Base-by-base conservation (phyloP, 2,888 invertebrate genomes). In the Eilema depressum region DNA sequence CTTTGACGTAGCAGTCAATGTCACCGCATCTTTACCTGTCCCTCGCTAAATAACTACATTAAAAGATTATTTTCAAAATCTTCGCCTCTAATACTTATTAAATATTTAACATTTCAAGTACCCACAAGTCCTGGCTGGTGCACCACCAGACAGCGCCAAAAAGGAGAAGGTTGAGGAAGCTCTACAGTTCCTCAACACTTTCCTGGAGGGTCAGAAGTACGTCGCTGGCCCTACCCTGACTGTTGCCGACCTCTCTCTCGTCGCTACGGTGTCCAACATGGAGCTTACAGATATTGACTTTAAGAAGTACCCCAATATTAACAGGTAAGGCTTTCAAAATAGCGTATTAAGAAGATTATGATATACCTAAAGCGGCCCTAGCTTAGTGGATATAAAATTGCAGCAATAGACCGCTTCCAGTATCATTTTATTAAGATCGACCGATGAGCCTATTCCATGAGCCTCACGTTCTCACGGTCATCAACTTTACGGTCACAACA, bases 201-300 rank as follows among this genome's bases (percentile, higher is more conserved):
- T 97, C 93, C 95, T 98, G 41, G 96, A 96, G 62, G 96, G 96
- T 0, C 96, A 97, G 82, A 95, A 96, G 77, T 98, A 96, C 91
- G 96, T 94, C 47, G 98, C 97, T 20, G 98, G 98, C 23, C 95
- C 96, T 72, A 94, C 94, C 70, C 92, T 98, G 69, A 98, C 98
- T 25, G 89, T 98, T 25, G 98, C 98, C 10, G 98, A 98, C 91
- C 94, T 98, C 61, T 92, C 96, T 41, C 87, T 98, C 62, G 93
- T 97, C 41, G 96, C 97, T 10, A 96, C 96, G 10, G 96, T 98
- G 17, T 96, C 98, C 65, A 97, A 97, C 20, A 73, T 96, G 75
- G 97, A 97, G 84, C 97, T 97, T 66, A 91, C 96, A 23, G 95
- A 95, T 1, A 96, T 97, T 75, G 97, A 98, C 87, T 86, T 98